Conservation (phyloP, 2,797 vertebrate genomes). For the Melanotaenia trifasciata region DNA sequence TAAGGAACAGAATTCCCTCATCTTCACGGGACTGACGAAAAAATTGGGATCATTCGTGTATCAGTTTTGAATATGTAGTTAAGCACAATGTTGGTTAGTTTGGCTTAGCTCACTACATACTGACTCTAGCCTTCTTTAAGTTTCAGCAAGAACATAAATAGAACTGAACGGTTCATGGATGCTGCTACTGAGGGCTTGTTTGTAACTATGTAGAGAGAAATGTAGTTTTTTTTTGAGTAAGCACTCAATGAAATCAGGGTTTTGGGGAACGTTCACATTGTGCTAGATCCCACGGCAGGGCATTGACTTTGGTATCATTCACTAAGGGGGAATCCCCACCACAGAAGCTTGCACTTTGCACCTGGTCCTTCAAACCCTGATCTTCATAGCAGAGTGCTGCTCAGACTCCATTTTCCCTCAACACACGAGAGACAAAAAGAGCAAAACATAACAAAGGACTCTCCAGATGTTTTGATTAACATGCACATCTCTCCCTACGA, state of each 20-base stretch:
- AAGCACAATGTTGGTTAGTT: background rate
- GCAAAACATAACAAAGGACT: conserved; percentile 18
- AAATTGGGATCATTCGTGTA: background rate
- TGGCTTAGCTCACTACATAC: conserved; percentile 12
- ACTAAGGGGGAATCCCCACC: conserved; percentile 78
- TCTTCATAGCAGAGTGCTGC: conserved; percentile 11
- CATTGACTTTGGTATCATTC: conserved; percentile 87
- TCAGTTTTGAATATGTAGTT: background rate
- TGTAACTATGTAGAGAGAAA: conserved; percentile 24
- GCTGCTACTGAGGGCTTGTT: background rate
- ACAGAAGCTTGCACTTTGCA: conserved; percentile 50
- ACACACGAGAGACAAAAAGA: conserved; percentile 29
- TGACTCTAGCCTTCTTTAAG: background rate
- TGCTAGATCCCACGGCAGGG: conserved; percentile 60
- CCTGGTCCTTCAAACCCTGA: conserved; percentile 45
- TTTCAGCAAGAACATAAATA: background rate
- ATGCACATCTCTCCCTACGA: conserved; percentile 36
- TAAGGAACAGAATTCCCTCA: background rate
- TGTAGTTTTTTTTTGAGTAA: conserved; percentile 15
- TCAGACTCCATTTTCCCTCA: conserved; percentile 17
- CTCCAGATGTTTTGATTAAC: conserved; percentile 15
- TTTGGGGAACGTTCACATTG: conserved; percentile 37
- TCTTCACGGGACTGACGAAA: conserved; percentile 3
- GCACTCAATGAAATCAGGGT: conserved; percentile 43
- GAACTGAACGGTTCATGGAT: background rate